A percentile compares a stretch with the other conserved stretches of the same genome.
phyloP scores from a whole-genome alignment of 2,113 vertebrate genomes.

The Rhinoptilus africanus region DNA sequence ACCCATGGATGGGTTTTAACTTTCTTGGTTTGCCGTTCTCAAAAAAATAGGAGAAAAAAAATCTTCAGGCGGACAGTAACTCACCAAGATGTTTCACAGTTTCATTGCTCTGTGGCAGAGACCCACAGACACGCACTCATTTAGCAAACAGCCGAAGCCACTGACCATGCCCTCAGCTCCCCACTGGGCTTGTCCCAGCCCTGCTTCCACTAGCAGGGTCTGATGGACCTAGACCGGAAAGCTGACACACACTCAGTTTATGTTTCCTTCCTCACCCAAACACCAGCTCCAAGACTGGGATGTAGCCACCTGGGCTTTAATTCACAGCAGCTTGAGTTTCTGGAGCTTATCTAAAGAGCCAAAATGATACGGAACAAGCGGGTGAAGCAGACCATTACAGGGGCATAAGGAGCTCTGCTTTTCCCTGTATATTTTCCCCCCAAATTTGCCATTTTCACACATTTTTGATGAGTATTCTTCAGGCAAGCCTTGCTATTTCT shows the following conservation, averaged over 20 bases:
- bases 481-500: not conserved
- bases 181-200: not conserved
- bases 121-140: not conserved
- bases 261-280: not conserved
- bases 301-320: not conserved
- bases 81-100: not conserved
- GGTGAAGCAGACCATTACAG: not conserved
- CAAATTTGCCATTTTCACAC: not conserved
- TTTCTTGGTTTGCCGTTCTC: not conserved
- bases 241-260: not conserved
- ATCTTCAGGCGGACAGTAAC: not conserved
- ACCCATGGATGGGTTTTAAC: not conserved
- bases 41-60: not conserved
- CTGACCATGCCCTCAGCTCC: not conserved
- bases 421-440: not conserved
- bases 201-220: not conserved
- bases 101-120: not conserved
- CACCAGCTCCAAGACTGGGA: not conserved
- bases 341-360: not conserved
- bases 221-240: not conserved
- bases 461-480: not conserved
- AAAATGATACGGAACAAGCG: not conserved
- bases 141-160: not conserved
- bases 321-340: not conserved
- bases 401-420: not conserved